phyloP scores from a whole-genome alignment of 2,113 vertebrate genomes.

The Rhinoderma darwinii region DNA sequence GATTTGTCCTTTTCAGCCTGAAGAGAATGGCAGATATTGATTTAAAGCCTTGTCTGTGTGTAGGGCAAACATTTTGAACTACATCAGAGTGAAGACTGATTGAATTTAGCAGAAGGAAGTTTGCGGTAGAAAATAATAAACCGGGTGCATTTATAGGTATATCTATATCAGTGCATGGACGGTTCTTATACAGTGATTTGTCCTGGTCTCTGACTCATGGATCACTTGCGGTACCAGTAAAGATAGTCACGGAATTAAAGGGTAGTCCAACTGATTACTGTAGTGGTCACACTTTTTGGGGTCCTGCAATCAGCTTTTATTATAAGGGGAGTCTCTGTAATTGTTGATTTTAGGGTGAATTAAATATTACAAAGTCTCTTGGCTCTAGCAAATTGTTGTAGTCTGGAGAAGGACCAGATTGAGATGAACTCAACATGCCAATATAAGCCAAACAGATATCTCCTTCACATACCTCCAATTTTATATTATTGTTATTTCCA shows the following conservation, averaged over 20 bases:
- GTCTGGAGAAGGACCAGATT: too few relatives aligned
- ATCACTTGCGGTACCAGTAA: background rate
- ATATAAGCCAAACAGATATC: too few relatives aligned
- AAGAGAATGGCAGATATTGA: slow-evolving; percentile 33
- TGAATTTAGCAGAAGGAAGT: slow-evolving; percentile 4
- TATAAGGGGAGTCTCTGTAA: too few relatives aligned
- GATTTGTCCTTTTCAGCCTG: slow-evolving; percentile 33
- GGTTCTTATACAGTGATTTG: background rate
- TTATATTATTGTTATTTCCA: too few relatives aligned
- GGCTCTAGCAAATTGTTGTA: too few relatives aligned
- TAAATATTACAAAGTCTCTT: too few relatives aligned
- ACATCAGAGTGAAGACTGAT: slow-evolving; percentile 26
- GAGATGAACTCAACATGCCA: too few relatives aligned
- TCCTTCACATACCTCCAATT: too few relatives aligned
- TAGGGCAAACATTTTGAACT: slow-evolving; percentile 13
- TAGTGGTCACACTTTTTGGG: too few relatives aligned
- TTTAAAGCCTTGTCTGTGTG: slow-evolving; percentile 31
- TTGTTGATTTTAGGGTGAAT: too few relatives aligned
- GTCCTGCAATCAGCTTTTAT: too few relatives aligned
- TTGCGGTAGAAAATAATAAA: background rate
- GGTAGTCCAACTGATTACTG: background rate
- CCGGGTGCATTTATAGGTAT: background rate
- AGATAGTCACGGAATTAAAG: background rate
- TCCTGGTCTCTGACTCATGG: background rate
- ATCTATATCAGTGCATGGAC: background rate